phyloP scores from a whole-genome alignment of 1,140 invertebrate genomes.

The Magallana angulata region DNA sequence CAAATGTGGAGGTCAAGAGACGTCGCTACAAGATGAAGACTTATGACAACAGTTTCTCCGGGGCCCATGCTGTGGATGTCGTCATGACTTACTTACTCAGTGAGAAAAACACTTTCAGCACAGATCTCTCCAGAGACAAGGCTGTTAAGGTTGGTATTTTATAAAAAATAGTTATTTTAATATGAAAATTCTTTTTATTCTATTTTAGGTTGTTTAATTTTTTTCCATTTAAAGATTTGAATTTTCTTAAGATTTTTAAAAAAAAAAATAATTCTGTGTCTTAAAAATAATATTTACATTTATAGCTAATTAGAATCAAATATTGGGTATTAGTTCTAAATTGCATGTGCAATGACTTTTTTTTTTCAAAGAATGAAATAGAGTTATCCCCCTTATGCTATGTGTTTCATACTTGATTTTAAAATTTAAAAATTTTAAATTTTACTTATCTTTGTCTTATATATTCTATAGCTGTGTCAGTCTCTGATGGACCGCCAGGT shows the following conservation, averaged over 20 bases:
- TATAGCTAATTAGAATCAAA: too few species aligned
- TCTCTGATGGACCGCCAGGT: constrained; percentile 75
- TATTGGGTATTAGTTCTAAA: too few species aligned
- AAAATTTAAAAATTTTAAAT: too few species aligned
- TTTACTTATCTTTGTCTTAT: neutral
- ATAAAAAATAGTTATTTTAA: neutral
- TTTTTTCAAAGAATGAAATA: neutral
- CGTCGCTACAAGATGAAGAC: constrained; percentile 79
- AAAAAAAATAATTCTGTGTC: too few species aligned
- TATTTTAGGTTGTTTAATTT: too few species aligned
- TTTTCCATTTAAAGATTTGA: too few species aligned
- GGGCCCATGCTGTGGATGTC: constrained; percentile 80
- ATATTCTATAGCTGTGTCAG: constrained; percentile 76
- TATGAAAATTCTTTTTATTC: neutral
- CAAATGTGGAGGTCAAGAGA: constrained; percentile 76
- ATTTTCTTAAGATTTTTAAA: too few species aligned
- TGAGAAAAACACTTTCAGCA: constrained; percentile 73
- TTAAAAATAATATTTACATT: too few species aligned
- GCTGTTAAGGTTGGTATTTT: constrained; percentile 74
- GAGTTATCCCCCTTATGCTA: constrained; percentile 5
- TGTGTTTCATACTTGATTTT: too few species aligned
- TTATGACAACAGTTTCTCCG: constrained; percentile 81
- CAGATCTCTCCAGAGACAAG: constrained; percentile 75
- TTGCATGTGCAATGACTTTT: too few species aligned
- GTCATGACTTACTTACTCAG: constrained; percentile 75